Conservation (phyloP, 2,797 vertebrate species). For the Pitangus sulphuratus region DNA sequence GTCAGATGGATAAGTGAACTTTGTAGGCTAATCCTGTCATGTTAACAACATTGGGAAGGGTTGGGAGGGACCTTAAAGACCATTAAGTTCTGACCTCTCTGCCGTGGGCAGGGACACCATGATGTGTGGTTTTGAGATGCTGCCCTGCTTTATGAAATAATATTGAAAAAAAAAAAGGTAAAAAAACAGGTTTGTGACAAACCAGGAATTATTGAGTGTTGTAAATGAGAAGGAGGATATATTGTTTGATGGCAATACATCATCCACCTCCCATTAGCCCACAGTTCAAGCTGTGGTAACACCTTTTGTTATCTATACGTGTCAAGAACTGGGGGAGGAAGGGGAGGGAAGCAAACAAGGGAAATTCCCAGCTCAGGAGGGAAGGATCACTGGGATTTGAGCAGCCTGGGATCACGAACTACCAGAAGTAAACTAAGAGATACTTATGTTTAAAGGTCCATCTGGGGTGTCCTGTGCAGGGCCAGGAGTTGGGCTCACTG, state of each 20-base stretch:
- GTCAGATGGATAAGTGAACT: no score
- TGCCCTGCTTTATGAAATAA: background rate
- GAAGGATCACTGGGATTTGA: background rate
- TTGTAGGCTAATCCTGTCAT: background rate
- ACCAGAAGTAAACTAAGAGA: background rate
- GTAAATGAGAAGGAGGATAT: background rate
- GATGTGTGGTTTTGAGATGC: background rate
- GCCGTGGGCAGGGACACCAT: background rate
- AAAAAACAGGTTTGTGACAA: background rate
- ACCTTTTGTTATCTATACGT: no score
- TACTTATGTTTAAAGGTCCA: rapidly evolving
- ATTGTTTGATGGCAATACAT: rapidly evolving
- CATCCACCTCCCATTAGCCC: background rate
- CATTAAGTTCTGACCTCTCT: background rate
- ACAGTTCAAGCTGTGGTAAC: no score
- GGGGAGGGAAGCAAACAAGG: background rate
- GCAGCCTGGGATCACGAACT: background rate
- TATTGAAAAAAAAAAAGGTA: background rate
- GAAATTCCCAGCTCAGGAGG: background rate
- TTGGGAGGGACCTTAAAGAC: background rate
- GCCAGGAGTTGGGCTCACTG: no score
- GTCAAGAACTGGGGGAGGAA: background rate
- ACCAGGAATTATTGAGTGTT: background rate
- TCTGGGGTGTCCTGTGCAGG: background rate
- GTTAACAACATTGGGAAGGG: background rate